phyloP scores from a whole-genome alignment of 2,113 vertebrate species.

The Peromyscus californicus region DNA sequence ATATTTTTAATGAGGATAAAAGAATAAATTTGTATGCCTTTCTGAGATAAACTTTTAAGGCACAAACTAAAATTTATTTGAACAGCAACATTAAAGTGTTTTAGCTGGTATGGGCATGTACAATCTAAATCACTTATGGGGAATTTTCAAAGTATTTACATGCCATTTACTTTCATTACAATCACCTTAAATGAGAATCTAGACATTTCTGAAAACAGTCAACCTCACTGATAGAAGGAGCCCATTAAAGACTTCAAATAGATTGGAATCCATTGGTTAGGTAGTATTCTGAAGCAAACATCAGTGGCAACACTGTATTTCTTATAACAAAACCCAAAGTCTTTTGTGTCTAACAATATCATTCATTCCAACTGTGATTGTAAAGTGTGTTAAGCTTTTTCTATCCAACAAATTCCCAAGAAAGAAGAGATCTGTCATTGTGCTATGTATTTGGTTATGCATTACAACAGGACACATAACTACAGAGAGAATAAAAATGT shows the following conservation, averaged over 20 bases:
- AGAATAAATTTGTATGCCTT: slow-evolving; percentile 58
- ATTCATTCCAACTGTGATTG: slow-evolving; percentile 3
- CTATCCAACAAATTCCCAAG: slow-evolving; percentile 1
- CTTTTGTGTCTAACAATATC: neutral
- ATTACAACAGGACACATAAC: slow-evolving; percentile 43
- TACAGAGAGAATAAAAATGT: neutral
- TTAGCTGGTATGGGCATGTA: neutral
- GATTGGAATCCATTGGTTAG: neutral
- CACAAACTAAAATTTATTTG: slow-evolving; percentile 59
- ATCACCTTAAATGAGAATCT: neutral
- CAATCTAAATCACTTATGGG: neutral
- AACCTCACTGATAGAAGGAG: neutral
- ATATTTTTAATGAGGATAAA: slow-evolving; percentile 66
- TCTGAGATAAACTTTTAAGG: slow-evolving; percentile 44
- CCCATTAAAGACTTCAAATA: neutral
- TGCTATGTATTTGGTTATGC: slow-evolving; percentile 26
- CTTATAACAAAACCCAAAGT: slow-evolving; percentile 53
- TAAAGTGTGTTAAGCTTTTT: slow-evolving; percentile 44
- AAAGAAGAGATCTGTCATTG: slow-evolving; percentile 17
- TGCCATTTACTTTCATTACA: slow-evolving; percentile 4
- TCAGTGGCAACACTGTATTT: slow-evolving; percentile 36
- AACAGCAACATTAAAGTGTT: neutral
- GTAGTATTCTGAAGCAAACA: slow-evolving; percentile 17
- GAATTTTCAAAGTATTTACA: neutral
- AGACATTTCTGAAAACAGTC: neutral